Percentiles rank a stretch among this genome's conserved stretches.
phyloP scores from a whole-genome alignment of 1,140 invertebrate genomes.

The Neodiprion fabricii region DNA sequence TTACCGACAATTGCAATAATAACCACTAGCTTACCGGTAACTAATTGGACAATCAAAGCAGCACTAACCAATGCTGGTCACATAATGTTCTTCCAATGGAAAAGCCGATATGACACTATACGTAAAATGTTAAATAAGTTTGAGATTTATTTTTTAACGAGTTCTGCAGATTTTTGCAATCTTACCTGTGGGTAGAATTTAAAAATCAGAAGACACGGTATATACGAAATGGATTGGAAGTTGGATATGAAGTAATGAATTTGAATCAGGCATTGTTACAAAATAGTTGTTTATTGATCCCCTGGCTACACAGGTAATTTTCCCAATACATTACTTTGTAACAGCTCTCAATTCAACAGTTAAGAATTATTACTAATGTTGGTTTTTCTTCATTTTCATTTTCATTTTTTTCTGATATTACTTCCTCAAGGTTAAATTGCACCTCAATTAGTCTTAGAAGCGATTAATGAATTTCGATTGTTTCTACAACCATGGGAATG shows the following conservation, averaged over 20 bases:
- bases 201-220: background rate
- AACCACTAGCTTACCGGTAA: no score
- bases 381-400: no score
- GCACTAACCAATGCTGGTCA: no score
- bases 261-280: background rate
- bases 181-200: background rate
- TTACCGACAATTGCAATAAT: no score
- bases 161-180: no score
- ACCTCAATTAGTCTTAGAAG: conserved; percentile 3
- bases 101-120: no score
- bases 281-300: conserved; percentile 7
- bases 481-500: conserved; percentile 5
- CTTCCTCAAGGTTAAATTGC: background rate
- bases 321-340: conserved; percentile 4
- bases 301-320: conserved; percentile 7
- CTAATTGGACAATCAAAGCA: no score
- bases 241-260: background rate
- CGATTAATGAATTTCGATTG: conserved; percentile 5
- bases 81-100: no score
- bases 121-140: no score
- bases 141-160: no score
- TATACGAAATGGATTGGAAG: no score
- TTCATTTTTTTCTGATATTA: no score
- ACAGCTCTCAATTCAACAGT: background rate
- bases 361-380: background rate